Conservation (phyloP, 2,113 vertebrate genomes). For the Pseudolaguvia tuberculata region DNA sequence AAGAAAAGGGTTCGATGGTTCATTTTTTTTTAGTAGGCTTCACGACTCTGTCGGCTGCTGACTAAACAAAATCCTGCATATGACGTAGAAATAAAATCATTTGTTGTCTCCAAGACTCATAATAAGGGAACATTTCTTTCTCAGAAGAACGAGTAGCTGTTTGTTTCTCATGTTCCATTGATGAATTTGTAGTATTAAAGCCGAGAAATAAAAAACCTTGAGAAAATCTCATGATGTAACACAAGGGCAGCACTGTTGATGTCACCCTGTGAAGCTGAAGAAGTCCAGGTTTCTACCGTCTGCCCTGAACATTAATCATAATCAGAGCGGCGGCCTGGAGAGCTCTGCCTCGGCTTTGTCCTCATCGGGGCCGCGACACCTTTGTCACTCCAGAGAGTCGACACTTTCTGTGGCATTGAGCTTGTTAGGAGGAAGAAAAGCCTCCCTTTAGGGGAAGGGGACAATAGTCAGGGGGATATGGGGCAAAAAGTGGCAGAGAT, state of each 20-base stretch:
- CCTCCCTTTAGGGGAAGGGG: slow-evolving; percentile 64
- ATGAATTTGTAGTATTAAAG: slow-evolving; percentile 44
- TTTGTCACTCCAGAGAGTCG: slow-evolving; percentile 67
- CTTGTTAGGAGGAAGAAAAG: slow-evolving; percentile 70
- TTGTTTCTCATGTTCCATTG: slow-evolving; percentile 26
- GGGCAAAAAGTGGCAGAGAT: slow-evolving; percentile 51
- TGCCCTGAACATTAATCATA: slow-evolving; percentile 62
- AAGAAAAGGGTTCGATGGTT: too few relatives aligned
- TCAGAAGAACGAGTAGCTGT: slow-evolving; percentile 21
- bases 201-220: slow-evolving; percentile 34
- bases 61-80: too few relatives aligned
- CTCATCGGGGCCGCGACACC: slow-evolving; percentile 69
- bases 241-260: slow-evolving; percentile 27
- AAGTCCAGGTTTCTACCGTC: slow-evolving; percentile 62
- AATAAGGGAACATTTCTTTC: background rate
- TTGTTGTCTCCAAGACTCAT: background rate
- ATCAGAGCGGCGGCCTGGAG: slow-evolving; percentile 59
- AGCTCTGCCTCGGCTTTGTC: slow-evolving; percentile 61
- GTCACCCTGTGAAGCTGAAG: slow-evolving; percentile 49
- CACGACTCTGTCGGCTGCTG: too few relatives aligned
- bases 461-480: slow-evolving; percentile 58
- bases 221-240: slow-evolving; percentile 38
- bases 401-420: slow-evolving; percentile 67
- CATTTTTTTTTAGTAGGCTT: too few relatives aligned
- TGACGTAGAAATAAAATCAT: background rate